Base-by-base conservation (phyloP, 2,797 vertebrate genomes). In the Chelmon rostratus region DNA sequence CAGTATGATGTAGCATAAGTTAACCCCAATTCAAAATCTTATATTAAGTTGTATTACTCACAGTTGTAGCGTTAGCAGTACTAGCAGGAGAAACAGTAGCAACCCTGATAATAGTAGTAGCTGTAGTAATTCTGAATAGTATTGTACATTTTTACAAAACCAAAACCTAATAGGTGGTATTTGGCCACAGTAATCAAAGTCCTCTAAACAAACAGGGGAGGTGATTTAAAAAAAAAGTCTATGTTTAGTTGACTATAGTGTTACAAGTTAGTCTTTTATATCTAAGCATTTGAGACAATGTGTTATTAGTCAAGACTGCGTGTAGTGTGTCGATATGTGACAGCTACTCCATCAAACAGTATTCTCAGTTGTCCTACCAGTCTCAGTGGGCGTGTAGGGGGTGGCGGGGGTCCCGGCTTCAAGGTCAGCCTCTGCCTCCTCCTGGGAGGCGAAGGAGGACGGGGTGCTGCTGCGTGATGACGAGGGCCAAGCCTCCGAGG, bases 391-490 rank as follows among this genome's bases (percentile, higher is more conserved):
- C 1, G 76, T 90, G 54, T 80, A 85, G 0, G 87, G 77, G 2
- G 89, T 83, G 1, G 85, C 50, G 9, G 94, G 67, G 13, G 86
- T 93, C 37, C 88, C 88, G 0, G 90, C 62, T 80, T 93, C 90
- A 7, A 86, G 70, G 35, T 94, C 90, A 2, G 81, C 85, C 19
- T 94, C 93, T 33, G 85, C 19, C 28, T 96, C 94, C 19, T 95
- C 95, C 77, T 93, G 94, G 38, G 95, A 95, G 28, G 90, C 88
- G 3, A 90, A 90, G 2, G 96, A 96, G 8, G 93, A 93, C 1
- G 96, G 95, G 35, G 94, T 96, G 87, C 84, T 35, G 66, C 95
- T 95, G 61, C 95, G 91, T 18, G 95, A 86, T 0, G 96, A 93
- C 1, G 87, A 93, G 2, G 91, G 93, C 91, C 92, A 94, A 42